phyloP scores from a whole-genome alignment of 2,797 vertebrate species.

The Clarias platycephalus region DNA sequence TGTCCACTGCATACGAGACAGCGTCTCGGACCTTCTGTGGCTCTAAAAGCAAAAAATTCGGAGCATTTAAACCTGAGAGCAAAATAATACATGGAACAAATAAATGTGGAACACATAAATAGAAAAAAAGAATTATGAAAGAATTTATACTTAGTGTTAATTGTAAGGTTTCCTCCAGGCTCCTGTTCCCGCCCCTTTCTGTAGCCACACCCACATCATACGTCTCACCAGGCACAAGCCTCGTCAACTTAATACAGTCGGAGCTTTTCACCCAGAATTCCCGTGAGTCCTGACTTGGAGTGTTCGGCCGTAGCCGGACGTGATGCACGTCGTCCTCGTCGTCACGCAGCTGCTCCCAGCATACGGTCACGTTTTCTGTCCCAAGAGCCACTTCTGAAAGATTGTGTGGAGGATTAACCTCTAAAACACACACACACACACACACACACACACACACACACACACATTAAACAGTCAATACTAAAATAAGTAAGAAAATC shows the following conservation, averaged over 20 bases:
- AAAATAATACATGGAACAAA: background rate
- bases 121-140: too few relatives aligned
- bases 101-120: background rate
- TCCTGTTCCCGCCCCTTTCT: constrained; percentile 74
- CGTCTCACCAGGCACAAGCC: constrained; percentile 76
- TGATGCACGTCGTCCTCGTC: constrained; percentile 69
- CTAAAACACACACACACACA: constrained; percentile 61
- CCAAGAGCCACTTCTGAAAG: constrained; percentile 67
- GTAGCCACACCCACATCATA: constrained; percentile 78
- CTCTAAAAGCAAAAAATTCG: constrained; percentile 63
- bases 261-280: constrained; percentile 67
- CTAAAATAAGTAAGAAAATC: background rate
- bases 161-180: constrained; percentile 68
- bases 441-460: constrained; percentile 6
- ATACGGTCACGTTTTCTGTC: constrained; percentile 72
- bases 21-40: constrained; percentile 73
- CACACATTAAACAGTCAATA: background rate
- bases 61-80: background rate
- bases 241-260: constrained; percentile 70
- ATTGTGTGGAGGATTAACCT: constrained; percentile 71
- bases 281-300: constrained; percentile 20
- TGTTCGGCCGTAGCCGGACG: constrained; percentile 65
- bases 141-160: constrained; percentile 79
- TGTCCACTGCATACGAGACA: constrained; percentile 67
- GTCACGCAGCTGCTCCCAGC: constrained; percentile 70